phyloP scores from a whole-genome alignment of 2,888 invertebrate species.

The Bhutanitis thaidina region DNA sequence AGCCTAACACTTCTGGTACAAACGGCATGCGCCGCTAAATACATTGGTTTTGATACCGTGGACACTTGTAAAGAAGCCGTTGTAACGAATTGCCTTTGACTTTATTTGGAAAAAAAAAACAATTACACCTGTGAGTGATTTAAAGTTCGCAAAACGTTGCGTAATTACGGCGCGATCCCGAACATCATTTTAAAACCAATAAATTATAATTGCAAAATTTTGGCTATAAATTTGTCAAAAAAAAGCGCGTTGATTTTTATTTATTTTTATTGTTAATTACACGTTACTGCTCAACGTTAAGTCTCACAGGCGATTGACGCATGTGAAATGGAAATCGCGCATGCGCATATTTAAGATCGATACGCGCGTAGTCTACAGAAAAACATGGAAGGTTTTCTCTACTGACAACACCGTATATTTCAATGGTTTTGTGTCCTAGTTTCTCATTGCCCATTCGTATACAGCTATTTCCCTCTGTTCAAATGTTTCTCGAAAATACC shows the following conservation, averaged over 20 bases:
- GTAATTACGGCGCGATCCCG: conserved; percentile 13
- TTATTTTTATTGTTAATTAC: not conserved
- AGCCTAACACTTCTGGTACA: conserved; percentile 39
- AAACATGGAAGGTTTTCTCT: not conserved
- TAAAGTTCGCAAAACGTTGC: conserved; percentile 17
- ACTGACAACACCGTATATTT: conserved; percentile 3
- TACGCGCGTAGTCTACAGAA: not conserved
- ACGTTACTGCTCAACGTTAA: not conserved
- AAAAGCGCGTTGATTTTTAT: not conserved
- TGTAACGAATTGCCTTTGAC: conserved; percentile 43
- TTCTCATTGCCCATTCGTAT: conserved; percentile 13
- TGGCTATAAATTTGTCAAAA: not conserved
- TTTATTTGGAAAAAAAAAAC: conserved; percentile 29
- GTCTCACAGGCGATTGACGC: not conserved
- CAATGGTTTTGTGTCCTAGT: not conserved
- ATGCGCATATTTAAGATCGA: conserved; percentile 14
- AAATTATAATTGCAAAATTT: not conserved
- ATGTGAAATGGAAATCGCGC: not conserved
- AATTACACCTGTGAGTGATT: conserved; percentile 6
- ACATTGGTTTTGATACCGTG: conserved; percentile 56
- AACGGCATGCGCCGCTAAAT: conserved; percentile 60
- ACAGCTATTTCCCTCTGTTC: not conserved
- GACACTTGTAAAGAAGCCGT: conserved; percentile 50
- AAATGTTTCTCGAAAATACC: no score
- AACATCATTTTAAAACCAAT: conserved; percentile 19